Conservation (phyloP, 2,113 vertebrate species). For the cattle (Bos taurus) region DNA sequence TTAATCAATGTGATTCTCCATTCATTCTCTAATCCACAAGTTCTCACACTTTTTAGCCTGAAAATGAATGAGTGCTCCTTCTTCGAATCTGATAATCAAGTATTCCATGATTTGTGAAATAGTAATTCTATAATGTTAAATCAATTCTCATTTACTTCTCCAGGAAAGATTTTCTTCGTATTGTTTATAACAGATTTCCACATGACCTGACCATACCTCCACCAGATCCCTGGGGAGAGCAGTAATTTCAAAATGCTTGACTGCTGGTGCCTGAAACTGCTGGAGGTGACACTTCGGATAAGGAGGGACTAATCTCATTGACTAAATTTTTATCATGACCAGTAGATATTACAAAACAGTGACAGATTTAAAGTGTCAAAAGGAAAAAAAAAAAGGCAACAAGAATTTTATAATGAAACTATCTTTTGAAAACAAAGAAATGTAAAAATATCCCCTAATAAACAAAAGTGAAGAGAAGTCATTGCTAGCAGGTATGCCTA, state of each 20-base stretch:
- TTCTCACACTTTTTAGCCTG: neutral
- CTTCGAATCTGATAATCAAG: neutral
- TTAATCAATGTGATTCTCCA: neutral
- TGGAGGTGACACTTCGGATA: neutral
- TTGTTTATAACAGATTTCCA: neutral
- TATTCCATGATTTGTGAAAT: neutral
- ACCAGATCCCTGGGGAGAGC: neutral
- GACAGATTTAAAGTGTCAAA: neutral
- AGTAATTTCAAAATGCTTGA: neutral
- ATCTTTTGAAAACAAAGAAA: neutral
- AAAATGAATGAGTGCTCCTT: neutral
- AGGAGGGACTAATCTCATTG: neutral
- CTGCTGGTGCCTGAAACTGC: neutral
- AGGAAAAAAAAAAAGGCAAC: neutral
- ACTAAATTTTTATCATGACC: neutral
- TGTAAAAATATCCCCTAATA: neutral
- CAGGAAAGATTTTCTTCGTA: neutral
- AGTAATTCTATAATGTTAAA: neutral
- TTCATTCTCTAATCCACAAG: neutral
- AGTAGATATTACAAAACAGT: neutral
- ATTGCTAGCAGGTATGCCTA: neutral
- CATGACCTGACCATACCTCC: neutral
- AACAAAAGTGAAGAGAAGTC: neutral
- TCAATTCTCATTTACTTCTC: neutral
- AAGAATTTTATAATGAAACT: neutral